Base-by-base conservation (phyloP, 2,888 invertebrate species). In the Aphidius colemani region DNA sequence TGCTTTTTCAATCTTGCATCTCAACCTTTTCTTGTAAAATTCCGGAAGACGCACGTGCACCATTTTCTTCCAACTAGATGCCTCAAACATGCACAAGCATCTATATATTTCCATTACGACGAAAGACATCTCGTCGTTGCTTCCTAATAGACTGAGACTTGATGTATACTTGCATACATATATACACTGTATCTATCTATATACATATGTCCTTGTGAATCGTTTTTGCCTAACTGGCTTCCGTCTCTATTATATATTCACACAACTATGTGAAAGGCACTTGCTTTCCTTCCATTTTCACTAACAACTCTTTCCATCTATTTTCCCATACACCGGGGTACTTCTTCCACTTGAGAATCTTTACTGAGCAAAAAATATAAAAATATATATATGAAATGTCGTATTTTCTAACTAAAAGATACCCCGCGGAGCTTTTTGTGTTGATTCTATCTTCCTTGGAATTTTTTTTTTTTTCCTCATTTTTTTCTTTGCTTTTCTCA, bases 281-380 rank as follows among this genome's bases (percentile, higher is more conserved):
- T 63, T 57, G 43, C 56, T 64, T 70, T 65, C 53, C 44, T 58
- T 48, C 8, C 56, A 56, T 30, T 56, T 45, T 45, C 45, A 44
- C 30, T 13, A 48, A 13, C 41, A 13, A 39, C n/a, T 55, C 55
- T 8, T 41, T 13, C 13, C 40, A 55, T n/a, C 50, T 18, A 44
- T 51, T 49, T 44, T 40, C 43, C 30, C 13, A n/a, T 50, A 59
- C 45, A 50, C 59, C 50, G 40, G 11, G 59, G 41, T 60, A 50
- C 43, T 44, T 60, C 59, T 53, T 45, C 45, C 57, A 61, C 61
- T 49, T 48, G 51, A 61, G 61, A 51, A 53, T 60, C 62, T 55
- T 57, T 62, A 63, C 63, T 48, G 66, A 51, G 61, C 59, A 55
- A 50, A 43, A 62, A 61, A 63, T 61, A 48, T 9, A 48, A 48